A percentile compares a stretch with the other conserved stretches of the same genome.
Evolutionary conservation across 2,113 vertebrate genomes (phyloP).

Genomic region (Sitta europaea): DNA sequence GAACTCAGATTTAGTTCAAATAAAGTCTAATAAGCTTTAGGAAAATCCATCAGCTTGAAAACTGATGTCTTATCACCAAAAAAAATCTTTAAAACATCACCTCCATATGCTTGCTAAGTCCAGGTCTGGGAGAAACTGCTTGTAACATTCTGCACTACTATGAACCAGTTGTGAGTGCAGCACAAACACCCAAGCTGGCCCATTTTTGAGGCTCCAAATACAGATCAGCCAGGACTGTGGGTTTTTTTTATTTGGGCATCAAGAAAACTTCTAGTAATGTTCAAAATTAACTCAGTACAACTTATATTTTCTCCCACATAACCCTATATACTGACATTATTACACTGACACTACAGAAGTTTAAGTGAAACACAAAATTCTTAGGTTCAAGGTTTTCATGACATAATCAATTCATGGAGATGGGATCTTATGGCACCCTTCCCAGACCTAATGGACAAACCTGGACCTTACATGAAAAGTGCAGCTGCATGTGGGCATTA

Average conservation of each 20-base stretch:
- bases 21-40: constrained; percentile 15
- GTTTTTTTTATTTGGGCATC: not conserved
- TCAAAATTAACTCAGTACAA: not conserved
- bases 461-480: not conserved
- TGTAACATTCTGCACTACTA: not conserved
- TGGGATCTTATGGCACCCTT: not conserved
- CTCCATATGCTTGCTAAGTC: not conserved
- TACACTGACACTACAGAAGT: not conserved
- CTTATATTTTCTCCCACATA: not conserved
- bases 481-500: not conserved
- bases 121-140: not conserved
- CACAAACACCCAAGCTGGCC: not conserved
- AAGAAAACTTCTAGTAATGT: not conserved
- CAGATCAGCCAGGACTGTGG: not conserved
- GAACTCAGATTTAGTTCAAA: constrained; percentile 39
- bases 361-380: not conserved
- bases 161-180: not conserved
- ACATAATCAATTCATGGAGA: not conserved
- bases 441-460: not conserved
- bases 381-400: not conserved
- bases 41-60: constrained; percentile 32
- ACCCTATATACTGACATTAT: not conserved
- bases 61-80: constrained; percentile 20
- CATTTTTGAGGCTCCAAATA: not conserved
- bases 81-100: not conserved